A percentile compares a stretch with the other conserved stretches of the same genome.
These are phyloP conservation scores for Saiga tatarica DNA, from an alignment of 2,113 vertebrate species.

Conservation along the genomic window DNA sequence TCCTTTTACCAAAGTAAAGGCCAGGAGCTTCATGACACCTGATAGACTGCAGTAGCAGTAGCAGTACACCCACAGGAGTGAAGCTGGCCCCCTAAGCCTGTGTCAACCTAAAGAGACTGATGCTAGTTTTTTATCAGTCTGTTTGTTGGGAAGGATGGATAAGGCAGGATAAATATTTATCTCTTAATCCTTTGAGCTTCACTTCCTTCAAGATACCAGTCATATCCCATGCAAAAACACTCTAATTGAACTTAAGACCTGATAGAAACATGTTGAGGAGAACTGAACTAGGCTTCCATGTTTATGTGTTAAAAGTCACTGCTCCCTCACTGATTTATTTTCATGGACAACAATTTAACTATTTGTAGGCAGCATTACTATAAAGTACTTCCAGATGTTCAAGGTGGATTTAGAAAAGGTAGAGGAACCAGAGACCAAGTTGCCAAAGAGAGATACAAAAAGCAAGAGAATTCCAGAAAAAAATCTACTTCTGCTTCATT, in stretches of 20 bases:
- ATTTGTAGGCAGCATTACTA: neutral
- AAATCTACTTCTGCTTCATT: neutral
- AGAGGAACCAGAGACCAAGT: neutral
- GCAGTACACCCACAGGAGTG: conserved; percentile 60
- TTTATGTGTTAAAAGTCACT: conserved; percentile 8
- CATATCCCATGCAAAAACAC: conserved; percentile 17
- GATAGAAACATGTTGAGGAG: conserved; percentile 2
- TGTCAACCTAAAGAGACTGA: conserved; percentile 15
- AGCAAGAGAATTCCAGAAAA: neutral
- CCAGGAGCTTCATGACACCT: conserved; percentile 71
- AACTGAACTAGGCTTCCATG: conserved; percentile 28
- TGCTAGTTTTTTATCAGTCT: conserved; percentile 16
- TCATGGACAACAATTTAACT: conserved; percentile 45
- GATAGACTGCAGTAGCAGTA: conserved; percentile 75
- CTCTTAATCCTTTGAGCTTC: conserved; percentile 36
- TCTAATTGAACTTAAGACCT: conserved; percentile 21
- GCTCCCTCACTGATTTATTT: neutral
- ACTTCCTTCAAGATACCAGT: neutral
- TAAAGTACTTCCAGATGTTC: neutral
- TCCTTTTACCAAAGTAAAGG: conserved; percentile 70
- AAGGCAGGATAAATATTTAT: neutral
- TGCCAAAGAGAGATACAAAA: neutral
- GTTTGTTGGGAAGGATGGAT: conserved; percentile 45
- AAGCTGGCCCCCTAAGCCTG: conserved; percentile 46
- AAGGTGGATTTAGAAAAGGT: neutral